Evolutionary conservation across 2,888 invertebrate genomes (phyloP), one percentile per base, ranked within the genome.

Genomic region (Torymus tubicola): DNA sequence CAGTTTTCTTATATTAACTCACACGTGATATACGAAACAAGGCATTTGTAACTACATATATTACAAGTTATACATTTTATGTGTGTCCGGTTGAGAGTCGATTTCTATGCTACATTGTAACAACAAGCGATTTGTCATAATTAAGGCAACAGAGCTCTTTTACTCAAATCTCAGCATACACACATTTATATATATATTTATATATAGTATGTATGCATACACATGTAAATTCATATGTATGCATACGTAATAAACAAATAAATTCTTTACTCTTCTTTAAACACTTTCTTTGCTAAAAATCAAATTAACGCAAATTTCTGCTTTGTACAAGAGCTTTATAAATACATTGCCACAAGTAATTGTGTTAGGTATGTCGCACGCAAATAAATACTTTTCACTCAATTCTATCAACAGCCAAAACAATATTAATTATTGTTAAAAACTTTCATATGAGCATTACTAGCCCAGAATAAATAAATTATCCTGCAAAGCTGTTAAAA

Each of bases 1-100:
- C 84, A 86, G 78, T 84, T 82, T 82, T 80, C 77, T 82, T 79
- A 82, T 78, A 83, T 78, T 81, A 79, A 83, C 63, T 83, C 81
- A 84, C 78, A 82, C 71, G 70, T 83, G 80, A 73, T 82, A 81
- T 81, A 84, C 70, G 83, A 84, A 83, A 83, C 83, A 81, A 83
- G 81, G 83, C 79, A 81, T 78, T 81, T 84, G 70, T 78, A 82
- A 78, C 80, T 83, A 80, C 83, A 83, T 81, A 83, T 83, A 81
- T 82, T 82, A 82, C 82, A 82, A 82, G 81, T 82, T 81, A 80
- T 82, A 82, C 81, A 82, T 72, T 80, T 80, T 71, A 73, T 81
- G 73, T 81, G 77, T 81, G 69, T 83, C 65, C 79, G 79, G 75
- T 81, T 83, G 79, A 79, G 81, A 83, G 67, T 83, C 68, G 74